Percentiles rank a stretch among this genome's conserved stretches.
These are phyloP conservation scores for Melipona quadrifasciata DNA, from an alignment of 1,140 invertebrate genomes.

Conservation along the genomic window DNA sequence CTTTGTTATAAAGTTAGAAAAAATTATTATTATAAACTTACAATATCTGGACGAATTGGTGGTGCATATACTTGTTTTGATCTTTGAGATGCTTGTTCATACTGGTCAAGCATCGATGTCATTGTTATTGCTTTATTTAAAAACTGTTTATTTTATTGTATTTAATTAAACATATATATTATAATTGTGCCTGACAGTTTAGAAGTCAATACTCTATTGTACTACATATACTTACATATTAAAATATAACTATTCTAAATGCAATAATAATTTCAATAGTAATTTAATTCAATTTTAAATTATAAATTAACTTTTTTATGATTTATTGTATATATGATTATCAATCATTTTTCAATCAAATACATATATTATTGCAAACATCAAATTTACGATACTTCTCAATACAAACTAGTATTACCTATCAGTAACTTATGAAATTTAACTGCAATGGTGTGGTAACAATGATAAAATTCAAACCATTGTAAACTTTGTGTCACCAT, in stretches of 20 bases:
- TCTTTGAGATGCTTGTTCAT: slow-evolving; percentile 87
- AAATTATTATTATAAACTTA: slow-evolving; percentile 65
- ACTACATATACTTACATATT: background rate
- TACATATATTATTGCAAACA: background rate
- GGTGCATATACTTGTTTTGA: slow-evolving; percentile 74
- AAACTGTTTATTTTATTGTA: background rate
- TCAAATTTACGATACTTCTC: background rate
- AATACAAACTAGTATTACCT: background rate
- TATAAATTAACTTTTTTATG: background rate
- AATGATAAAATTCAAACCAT: slow-evolving; percentile 11
- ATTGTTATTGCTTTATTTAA: slow-evolving; percentile 76
- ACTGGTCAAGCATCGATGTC: slow-evolving; percentile 90
- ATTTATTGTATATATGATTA: background rate
- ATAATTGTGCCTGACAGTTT: background rate
- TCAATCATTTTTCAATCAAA: background rate
- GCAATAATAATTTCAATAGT: background rate
- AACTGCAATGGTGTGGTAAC: slow-evolving; percentile 38
- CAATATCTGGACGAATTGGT: slow-evolving; percentile 79
- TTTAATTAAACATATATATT: background rate
- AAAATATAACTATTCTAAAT: slow-evolving; percentile 14
- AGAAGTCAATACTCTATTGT: background rate
- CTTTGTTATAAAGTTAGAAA: background rate
- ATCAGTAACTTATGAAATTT: background rate
- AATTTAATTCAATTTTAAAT: background rate
- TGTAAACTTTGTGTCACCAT: too few relatives aligned